These are phyloP conservation scores for Huso huso DNA, from an alignment of 2,797 vertebrate genomes.

Conservation along the genomic window DNA sequence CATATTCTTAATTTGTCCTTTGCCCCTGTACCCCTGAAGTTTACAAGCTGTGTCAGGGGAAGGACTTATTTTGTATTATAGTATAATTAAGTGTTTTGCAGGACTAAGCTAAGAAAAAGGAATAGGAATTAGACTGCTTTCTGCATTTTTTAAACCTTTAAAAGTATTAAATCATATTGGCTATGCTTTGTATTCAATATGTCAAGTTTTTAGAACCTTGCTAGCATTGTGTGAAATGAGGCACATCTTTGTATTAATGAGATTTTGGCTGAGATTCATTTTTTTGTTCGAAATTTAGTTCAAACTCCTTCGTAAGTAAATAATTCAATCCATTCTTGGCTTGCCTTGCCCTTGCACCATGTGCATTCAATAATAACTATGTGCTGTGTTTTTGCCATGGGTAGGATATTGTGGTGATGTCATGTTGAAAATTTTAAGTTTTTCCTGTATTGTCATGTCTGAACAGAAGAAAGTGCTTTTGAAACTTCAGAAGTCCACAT, in stretches of 20 bases:
- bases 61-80: neutral
- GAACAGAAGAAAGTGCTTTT: neutral
- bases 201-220: constrained; percentile 40
- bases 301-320: constrained; percentile 58
- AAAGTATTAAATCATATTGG: constrained; percentile 25
- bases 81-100: constrained; percentile 6
- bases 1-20: too few relatives aligned
- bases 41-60: too few relatives aligned
- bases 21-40: too few relatives aligned
- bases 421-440: constrained; percentile 41
- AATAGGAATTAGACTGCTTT: too few relatives aligned
- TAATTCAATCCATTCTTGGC: constrained; percentile 67
- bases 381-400: constrained; percentile 30
- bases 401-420: constrained; percentile 47
- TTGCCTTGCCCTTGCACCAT: constrained; percentile 59
- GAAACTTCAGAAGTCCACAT: neutral
- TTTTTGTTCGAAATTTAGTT: constrained; percentile 54
- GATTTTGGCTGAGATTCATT: constrained; percentile 65
- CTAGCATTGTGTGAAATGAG: constrained; percentile 56
- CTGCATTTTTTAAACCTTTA: too few relatives aligned
- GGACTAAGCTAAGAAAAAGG: too few relatives aligned
- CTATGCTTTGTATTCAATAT: constrained; percentile 27
- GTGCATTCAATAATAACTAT: constrained; percentile 69
- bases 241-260: constrained; percentile 73
- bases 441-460: constrained; percentile 35